A percentile compares a stretch with the other conserved stretches of the same genome.
Evolutionary conservation across 2,113 vertebrate species (phyloP).

Genomic region (Seriola dumerili): DNA sequence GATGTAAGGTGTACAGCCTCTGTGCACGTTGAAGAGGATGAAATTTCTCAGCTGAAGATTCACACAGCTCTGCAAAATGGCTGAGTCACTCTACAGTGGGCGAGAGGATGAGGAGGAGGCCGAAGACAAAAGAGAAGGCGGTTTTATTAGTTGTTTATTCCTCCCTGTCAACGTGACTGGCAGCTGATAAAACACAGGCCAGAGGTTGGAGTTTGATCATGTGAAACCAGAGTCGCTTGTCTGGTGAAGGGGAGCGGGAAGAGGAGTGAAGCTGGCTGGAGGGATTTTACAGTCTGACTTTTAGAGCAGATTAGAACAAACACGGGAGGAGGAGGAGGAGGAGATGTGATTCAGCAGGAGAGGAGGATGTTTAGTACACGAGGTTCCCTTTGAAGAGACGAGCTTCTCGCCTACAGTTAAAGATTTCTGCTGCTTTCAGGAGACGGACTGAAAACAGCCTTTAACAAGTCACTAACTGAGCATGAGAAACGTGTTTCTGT

Average conservation of each 20-base stretch:
- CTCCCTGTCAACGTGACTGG: background rate
- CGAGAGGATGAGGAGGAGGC: background rate
- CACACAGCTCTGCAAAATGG: no score
- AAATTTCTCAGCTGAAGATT: no score
- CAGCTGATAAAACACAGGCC: background rate
- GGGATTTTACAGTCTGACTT: background rate
- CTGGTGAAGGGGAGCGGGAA: background rate
- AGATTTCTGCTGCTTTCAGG: background rate
- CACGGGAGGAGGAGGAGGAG: slow-evolving; percentile 22
- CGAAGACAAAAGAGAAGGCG: background rate
- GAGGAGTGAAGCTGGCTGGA: background rate
- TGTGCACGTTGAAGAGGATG: no score
- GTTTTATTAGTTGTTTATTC: background rate
- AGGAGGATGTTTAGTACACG: background rate
- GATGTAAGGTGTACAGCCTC: no score
- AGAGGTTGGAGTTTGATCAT: background rate
- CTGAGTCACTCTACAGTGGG: background rate
- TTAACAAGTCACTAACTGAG: background rate
- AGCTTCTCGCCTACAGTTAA: slow-evolving; percentile 20
- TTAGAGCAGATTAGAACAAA: slow-evolving; percentile 37
- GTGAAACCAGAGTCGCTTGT: background rate
- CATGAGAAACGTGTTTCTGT: no score
- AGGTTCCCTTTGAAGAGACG: background rate
- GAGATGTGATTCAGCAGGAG: slow-evolving; percentile 22
- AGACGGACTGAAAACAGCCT: no score